Percentiles rank a stretch among this genome's conserved stretches.
Evolutionary conservation across 2,888 invertebrate genomes (phyloP).

Genomic region (Andrena hattorfiana): DNA sequence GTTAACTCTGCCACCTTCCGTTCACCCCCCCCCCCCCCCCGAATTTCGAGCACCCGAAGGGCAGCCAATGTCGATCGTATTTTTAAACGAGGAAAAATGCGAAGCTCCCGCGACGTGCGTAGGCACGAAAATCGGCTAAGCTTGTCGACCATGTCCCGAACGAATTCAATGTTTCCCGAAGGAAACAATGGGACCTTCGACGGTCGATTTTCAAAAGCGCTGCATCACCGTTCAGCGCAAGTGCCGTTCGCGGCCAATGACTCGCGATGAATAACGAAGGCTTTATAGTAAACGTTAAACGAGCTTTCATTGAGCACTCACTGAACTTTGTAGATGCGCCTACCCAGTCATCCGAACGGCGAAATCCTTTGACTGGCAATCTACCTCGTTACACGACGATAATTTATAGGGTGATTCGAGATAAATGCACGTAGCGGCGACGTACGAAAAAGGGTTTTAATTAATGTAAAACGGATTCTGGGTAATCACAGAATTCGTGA

Average conservation of each 20-base stretch:
- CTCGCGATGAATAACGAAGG: slow-evolving; percentile 51
- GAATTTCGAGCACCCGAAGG: not conserved
- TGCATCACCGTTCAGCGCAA: slow-evolving; percentile 15
- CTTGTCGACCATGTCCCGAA: too few species aligned
- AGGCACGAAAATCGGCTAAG: too few species aligned
- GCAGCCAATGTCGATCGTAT: not conserved
- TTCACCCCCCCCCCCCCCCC: too few species aligned
- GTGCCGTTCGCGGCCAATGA: slow-evolving; percentile 52
- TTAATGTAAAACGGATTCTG: too few species aligned
- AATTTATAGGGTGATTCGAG: slow-evolving; percentile 5
- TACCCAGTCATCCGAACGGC: slow-evolving; percentile 65
- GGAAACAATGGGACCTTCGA: slow-evolving; percentile 13
- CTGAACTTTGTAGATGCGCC: slow-evolving; percentile 51
- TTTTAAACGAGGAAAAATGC: not conserved
- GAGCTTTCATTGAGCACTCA: slow-evolving; percentile 56
- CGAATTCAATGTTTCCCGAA: not conserved
- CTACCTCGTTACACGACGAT: slow-evolving; percentile 20
- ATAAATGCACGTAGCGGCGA: not conserved
- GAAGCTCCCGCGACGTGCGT: too few species aligned
- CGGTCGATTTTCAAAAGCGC: slow-evolving; percentile 38
- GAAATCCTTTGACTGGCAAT: slow-evolving; percentile 59
- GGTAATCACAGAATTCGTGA: too few species aligned
- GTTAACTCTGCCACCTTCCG: not conserved
- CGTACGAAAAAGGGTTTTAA: not conserved
- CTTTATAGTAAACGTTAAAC: slow-evolving; percentile 54